These are phyloP conservation scores for Oppia nitens DNA, from an alignment of 1,140 invertebrate species.

Conservation along the genomic window DNA sequence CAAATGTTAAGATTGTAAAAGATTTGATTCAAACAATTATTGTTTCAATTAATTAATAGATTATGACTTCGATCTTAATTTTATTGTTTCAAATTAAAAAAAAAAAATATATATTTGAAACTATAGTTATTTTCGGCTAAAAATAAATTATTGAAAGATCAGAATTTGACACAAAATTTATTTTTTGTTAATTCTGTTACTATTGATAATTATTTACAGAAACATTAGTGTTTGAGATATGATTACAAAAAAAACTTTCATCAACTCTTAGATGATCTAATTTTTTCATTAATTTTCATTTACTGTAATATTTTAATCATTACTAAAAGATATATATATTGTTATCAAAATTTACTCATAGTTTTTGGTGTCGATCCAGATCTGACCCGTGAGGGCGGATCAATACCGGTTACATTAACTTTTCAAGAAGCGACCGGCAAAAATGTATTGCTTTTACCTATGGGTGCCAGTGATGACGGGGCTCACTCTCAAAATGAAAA, in stretches of 20 bases:
- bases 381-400: constrained; percentile 83
- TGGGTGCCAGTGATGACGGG: constrained; percentile 79
- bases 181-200: not conserved
- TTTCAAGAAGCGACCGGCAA: constrained; percentile 71
- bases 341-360: too few species aligned
- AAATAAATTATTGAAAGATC: not conserved
- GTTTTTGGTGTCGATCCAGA: constrained; percentile 87
- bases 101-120: not conserved
- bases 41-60: not conserved
- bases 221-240: too few species aligned
- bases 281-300: not conserved
- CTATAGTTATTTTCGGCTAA: not conserved
- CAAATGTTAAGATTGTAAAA: not conserved
- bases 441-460: constrained; percentile 75
- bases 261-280: too few species aligned
- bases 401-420: constrained; percentile 84
- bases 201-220: not conserved
- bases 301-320: constrained; percentile 19
- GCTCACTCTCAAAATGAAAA: constrained; percentile 98
- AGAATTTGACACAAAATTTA: not conserved
- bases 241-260: too few species aligned
- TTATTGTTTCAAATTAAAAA: not conserved
- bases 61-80: not conserved
- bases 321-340: too few species aligned
- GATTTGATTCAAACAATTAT: not conserved